These are phyloP conservation scores for Diadophis punctatus DNA, from an alignment of 2,113 vertebrate genomes.

Conservation along the genomic window DNA sequence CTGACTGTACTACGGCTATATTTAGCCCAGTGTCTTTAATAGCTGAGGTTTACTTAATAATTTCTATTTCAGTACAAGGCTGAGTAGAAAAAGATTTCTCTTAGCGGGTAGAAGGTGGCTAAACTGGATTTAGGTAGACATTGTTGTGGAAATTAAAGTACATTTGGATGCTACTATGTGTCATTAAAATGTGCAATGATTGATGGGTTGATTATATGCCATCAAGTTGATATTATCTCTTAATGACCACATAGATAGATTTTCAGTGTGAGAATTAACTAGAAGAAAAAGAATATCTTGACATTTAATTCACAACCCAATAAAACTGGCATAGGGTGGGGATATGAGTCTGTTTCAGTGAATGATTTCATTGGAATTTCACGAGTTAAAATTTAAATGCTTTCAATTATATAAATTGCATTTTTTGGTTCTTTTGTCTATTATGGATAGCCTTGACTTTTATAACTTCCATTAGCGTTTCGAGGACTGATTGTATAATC, in stretches of 20 bases:
- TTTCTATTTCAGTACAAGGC: background rate
- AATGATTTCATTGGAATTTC: background rate
- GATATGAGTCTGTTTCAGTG: background rate
- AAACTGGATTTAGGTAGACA: background rate
- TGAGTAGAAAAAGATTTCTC: background rate
- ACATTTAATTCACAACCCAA: background rate
- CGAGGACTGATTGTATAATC: background rate
- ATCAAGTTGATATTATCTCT: background rate
- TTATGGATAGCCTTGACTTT: background rate
- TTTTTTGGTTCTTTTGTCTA: background rate
- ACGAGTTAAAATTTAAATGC: background rate
- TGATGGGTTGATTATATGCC: background rate
- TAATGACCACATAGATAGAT: background rate
- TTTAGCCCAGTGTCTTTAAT: background rate
- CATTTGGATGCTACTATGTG: background rate
- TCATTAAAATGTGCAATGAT: background rate
- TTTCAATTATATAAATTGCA: background rate
- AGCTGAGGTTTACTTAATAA: background rate
- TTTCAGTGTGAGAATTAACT: background rate
- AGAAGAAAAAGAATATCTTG: background rate
- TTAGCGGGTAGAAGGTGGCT: background rate
- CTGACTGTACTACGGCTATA: background rate
- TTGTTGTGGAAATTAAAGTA: background rate
- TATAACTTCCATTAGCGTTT: background rate
- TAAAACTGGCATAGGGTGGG: background rate